phyloP scores from a whole-genome alignment of 2,797 vertebrate species.

The Cichlasoma orientale region DNA sequence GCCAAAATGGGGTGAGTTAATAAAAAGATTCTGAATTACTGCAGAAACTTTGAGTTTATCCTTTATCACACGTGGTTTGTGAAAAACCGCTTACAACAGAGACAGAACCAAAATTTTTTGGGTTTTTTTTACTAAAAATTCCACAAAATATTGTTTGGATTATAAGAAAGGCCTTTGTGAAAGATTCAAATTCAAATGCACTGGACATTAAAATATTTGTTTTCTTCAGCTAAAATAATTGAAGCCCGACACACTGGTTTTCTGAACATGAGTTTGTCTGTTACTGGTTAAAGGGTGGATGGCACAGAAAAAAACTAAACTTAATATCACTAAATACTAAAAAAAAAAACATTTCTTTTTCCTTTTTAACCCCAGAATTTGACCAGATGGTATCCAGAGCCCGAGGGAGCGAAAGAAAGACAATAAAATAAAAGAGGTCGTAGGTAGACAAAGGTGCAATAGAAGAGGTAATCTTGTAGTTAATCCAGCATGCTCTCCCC shows the following conservation, averaged over 20 bases:
- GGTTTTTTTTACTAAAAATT: no score
- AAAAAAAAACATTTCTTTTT: neutral
- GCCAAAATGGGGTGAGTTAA: slow-evolving; percentile 5
- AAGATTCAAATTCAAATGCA: neutral
- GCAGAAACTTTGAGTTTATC: neutral
- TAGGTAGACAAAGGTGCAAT: slow-evolving; percentile 31
- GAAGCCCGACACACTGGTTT: neutral
- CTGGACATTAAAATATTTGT: no score
- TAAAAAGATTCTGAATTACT: slow-evolving; percentile 13
- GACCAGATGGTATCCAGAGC: neutral
- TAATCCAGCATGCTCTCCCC: slow-evolving; percentile 61
- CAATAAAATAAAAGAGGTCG: slow-evolving; percentile 3
- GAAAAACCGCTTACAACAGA: neutral
- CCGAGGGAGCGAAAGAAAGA: slow-evolving; percentile 11
- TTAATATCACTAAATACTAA: neutral
- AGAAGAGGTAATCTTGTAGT: slow-evolving; percentile 40
- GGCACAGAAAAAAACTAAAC: neutral
- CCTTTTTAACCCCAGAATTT: neutral
- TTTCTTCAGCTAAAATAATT: neutral
- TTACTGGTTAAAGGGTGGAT: neutral
- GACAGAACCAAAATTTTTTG: no score
- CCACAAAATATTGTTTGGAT: neutral
- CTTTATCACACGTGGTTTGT: neutral
- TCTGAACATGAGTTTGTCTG: neutral
- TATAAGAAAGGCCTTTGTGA: neutral